These are phyloP conservation scores for Protophormia terraenovae DNA, from an alignment of 2,888 invertebrate genomes.

Conservation along the genomic window DNA sequence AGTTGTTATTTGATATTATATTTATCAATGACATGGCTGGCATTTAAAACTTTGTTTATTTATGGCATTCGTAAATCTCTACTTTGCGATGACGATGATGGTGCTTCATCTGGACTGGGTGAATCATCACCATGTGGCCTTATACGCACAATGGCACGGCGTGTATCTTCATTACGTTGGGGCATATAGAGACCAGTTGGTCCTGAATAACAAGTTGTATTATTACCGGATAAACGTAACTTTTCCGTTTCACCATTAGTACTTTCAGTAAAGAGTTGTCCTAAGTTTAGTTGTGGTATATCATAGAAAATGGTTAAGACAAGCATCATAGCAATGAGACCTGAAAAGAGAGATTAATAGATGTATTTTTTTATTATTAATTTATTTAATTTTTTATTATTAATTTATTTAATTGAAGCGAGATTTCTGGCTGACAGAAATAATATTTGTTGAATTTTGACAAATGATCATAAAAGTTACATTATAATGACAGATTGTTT, in stretches of 20 bases:
- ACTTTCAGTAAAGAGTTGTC: constrained; percentile 88
- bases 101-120: constrained; percentile 87
- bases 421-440: no score
- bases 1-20: neutral
- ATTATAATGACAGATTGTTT: no score
- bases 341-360: constrained; percentile 83
- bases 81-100: constrained; percentile 85
- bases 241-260: constrained; percentile 86
- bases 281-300: constrained; percentile 93
- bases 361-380: no score
- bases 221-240: constrained; percentile 84
- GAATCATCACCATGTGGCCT: constrained; percentile 85
- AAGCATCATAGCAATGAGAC: constrained; percentile 92
- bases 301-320: constrained; percentile 92
- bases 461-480: no score
- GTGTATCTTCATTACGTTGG: constrained; percentile 83
- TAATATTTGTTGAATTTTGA: no score
- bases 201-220: constrained; percentile 79
- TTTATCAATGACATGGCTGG: constrained; percentile 24
- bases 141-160: constrained; percentile 85
- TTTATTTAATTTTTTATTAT: no score
- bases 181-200: constrained; percentile 81
- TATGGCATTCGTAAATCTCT: constrained; percentile 83
- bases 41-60: constrained; percentile 63
- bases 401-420: no score